phyloP scores from a whole-genome alignment of 2,888 invertebrate species.

The Macrosoma leucophasiata region DNA sequence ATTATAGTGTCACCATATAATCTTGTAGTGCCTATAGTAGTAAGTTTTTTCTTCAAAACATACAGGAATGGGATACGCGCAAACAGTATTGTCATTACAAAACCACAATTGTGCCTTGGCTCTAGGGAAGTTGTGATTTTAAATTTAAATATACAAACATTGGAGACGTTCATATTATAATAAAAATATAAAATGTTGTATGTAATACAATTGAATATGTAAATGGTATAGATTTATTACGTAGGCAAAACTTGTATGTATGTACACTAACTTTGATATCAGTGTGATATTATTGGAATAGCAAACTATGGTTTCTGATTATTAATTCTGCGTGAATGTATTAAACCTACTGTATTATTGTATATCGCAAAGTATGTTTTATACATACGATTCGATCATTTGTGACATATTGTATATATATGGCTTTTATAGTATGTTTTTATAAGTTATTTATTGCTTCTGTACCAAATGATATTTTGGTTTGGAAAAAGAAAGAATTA shows the following conservation, averaged over 20 bases:
- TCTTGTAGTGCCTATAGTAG: too few relatives aligned
- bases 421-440: constrained; percentile 28
- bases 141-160: constrained; percentile 10
- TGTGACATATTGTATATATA: constrained; percentile 35
- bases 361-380: too few relatives aligned
- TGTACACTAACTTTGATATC: constrained; percentile 14
- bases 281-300: constrained; percentile 11
- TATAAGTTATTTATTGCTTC: constrained; percentile 27
- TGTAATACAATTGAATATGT: constrained; percentile 16
- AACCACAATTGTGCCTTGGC: constrained; percentile 69
- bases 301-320: constrained; percentile 8
- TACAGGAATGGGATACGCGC: too few relatives aligned
- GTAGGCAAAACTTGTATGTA: constrained; percentile 10
- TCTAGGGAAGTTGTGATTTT: constrained; percentile 62
- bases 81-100: constrained; percentile 41
- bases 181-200: constrained; percentile 16
- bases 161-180: constrained; percentile 9
- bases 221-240: constrained; percentile 5
- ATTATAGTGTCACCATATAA: too few relatives aligned
- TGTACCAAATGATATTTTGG: constrained; percentile 31
- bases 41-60: too few relatives aligned
- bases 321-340: constrained; percentile 16
- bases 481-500: constrained; percentile 20
- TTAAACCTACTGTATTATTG: too few relatives aligned
- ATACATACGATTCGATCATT: constrained; percentile 26